Evolutionary conservation across 2,888 invertebrate species (phyloP).

Genomic region (Leptinotarsa rubiginosa): DNA sequence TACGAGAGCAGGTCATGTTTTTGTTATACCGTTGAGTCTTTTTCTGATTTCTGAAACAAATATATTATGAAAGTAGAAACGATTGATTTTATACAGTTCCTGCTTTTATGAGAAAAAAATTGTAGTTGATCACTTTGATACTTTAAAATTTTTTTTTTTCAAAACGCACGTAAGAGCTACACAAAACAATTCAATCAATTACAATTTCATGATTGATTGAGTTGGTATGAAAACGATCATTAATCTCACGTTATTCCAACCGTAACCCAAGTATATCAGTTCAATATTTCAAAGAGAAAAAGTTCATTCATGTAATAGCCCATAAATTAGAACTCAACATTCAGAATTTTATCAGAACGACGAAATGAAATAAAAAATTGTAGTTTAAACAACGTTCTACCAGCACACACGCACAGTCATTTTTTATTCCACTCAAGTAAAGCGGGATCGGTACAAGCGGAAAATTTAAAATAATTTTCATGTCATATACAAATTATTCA

Average conservation of each 20-base stretch:
- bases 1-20: too few species aligned
- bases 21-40: too few species aligned
- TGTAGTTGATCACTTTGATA: too few species aligned
- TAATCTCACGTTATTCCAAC: not conserved
- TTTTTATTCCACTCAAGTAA: not conserved
- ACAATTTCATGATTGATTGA: not conserved
- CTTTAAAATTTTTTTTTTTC: not conserved
- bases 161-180: not conserved
- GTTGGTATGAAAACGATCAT: not conserved
- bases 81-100: too few species aligned
- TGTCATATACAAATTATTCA: conserved; percentile 15
- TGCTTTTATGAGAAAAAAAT: too few species aligned
- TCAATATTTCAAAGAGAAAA: not conserved
- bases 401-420: conserved; percentile 1
- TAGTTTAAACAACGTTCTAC: conserved; percentile 7
- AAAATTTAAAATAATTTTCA: conserved; percentile 26
- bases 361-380: conserved; percentile 13
- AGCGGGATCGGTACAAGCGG: conserved; percentile 5
- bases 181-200: not conserved
- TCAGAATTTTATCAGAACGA: conserved; percentile 1
- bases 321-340: not conserved
- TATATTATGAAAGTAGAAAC: too few species aligned
- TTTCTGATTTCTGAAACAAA: too few species aligned
- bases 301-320: not conserved
- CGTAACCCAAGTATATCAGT: not conserved